These are phyloP conservation scores for Lomographa bimaculata DNA, from an alignment of 2,888 invertebrate species.

Conservation along the genomic window DNA sequence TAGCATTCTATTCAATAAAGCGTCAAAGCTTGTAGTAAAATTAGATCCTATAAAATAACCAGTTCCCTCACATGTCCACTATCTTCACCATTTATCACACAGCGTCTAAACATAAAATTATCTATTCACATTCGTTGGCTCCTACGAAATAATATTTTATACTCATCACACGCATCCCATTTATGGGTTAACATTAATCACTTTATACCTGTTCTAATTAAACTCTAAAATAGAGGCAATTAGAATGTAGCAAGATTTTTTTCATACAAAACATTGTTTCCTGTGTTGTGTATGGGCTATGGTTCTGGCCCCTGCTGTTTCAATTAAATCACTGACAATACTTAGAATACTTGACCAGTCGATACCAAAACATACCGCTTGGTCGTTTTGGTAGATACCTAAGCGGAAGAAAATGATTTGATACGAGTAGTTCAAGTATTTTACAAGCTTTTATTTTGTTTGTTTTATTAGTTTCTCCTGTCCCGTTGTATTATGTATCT, in stretches of 20 bases:
- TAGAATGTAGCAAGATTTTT: slow-evolving; percentile 70
- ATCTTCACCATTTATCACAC: slow-evolving; percentile 26
- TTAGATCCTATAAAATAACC: not conserved
- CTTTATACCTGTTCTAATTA: slow-evolving; percentile 60
- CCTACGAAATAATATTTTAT: slow-evolving; percentile 39
- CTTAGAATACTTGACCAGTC: slow-evolving; percentile 72
- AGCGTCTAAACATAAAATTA: slow-evolving; percentile 26
- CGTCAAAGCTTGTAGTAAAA: too few species aligned
- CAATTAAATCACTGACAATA: slow-evolving; percentile 82
- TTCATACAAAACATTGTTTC: slow-evolving; percentile 78
- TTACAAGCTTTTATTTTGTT: too few species aligned
- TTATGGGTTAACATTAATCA: slow-evolving; percentile 69
- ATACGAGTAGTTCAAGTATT: too few species aligned
- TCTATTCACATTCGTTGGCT: slow-evolving; percentile 18
- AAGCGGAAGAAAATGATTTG: slow-evolving; percentile 43
- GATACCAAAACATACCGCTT: slow-evolving; percentile 70
- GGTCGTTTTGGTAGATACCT: slow-evolving; percentile 42
- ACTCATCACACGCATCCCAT: slow-evolving; percentile 53
- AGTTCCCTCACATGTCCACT: slow-evolving; percentile 1
- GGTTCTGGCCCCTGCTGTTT: slow-evolving; percentile 75
- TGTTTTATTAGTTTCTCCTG: too few species aligned
- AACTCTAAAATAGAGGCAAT: slow-evolving; percentile 68
- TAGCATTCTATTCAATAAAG: too few species aligned
- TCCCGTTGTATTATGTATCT: too few species aligned
- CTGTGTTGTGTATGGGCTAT: slow-evolving; percentile 57